Evolutionary conservation across 2,113 vertebrate genomes (phyloP), one percentile per base, ranked within the genome.

Genomic region (Hippocampus abdominalis): DNA sequence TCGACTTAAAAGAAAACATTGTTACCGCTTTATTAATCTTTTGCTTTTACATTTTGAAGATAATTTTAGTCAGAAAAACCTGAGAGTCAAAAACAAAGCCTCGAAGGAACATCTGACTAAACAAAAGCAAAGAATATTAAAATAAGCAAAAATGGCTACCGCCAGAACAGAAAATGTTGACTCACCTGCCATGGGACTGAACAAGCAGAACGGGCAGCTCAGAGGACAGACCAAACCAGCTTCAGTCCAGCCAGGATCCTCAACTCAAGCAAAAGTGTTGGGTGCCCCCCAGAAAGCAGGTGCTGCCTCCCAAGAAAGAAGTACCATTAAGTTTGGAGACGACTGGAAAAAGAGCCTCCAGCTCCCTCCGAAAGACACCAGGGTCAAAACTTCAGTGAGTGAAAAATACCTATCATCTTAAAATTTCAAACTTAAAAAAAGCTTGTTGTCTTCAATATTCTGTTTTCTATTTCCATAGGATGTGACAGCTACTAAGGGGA

Each of bases 401-500:
- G 12, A 64, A 27, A 15, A 27, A 15, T 46, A 46, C 27, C 6
- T 29, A 8, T 0, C 27, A 36, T 36, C 15, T 64, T 9, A 20
- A 15, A 2, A 2, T 9, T 36, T 27, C 80, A 56, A 82, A 27
- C 21, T 0, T 1, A 54, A 21, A 73, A 63, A n/a, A 36, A 36
- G 8, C 21, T 7, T 3, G 11, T 42, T 15, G 3, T 63, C 39
- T 27, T 46, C 8, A 64, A 25, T 8, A 27, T 46, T 64, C 21
- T 20, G 2, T 42, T 16, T 36, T 81, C 15, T 78, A 9, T 54
- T 0, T 56, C 53, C 53, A 10, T 36, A 93, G 92, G 92, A 93
- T 77, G 92, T 93, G 67, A 93, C 92, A 0, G 78, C 92, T 59
- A 93, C 92, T 0, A 93, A 93, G 85, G 92, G 92, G 54, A 93